phyloP scores from a whole-genome alignment of 2,888 invertebrate species.

The Sericinus montela region DNA sequence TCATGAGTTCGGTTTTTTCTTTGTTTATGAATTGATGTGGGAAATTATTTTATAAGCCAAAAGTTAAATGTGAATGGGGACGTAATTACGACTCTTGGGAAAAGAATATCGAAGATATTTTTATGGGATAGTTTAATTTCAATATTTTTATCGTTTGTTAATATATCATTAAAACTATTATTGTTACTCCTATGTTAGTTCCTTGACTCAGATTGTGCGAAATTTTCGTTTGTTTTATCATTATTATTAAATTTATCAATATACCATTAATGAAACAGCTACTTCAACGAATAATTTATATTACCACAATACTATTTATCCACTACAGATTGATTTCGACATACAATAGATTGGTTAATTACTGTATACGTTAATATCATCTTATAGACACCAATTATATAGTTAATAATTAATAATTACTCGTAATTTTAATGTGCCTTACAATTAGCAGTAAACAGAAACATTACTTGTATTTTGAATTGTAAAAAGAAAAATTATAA shows the following conservation, averaged over 20 bases:
- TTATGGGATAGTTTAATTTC: constrained; percentile 26
- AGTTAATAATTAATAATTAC: constrained; percentile 44
- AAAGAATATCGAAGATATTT: constrained; percentile 8
- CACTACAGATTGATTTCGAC: constrained; percentile 52
- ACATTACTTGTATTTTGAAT: constrained; percentile 39
- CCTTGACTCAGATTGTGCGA: constrained; percentile 74
- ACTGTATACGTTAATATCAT: constrained; percentile 31
- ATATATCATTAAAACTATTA: constrained; percentile 52
- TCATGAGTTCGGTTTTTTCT: no score
- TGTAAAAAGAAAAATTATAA: constrained; percentile 29
- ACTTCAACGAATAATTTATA: constrained; percentile 57
- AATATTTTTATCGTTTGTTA: constrained; percentile 39
- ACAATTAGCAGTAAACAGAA: constrained; percentile 55
- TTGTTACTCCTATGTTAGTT: constrained; percentile 66
- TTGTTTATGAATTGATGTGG: no score
- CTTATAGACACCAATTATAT: constrained; percentile 74
- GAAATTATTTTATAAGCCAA: no score
- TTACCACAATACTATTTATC: constrained; percentile 36
- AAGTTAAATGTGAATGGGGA: no score
- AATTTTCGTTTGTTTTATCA: constrained; percentile 59
- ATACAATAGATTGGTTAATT: constrained; percentile 45
- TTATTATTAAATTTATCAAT: constrained; percentile 47
- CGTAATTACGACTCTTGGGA: no score
- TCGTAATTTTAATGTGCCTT: constrained; percentile 49
- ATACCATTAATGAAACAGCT: constrained; percentile 61